Percentiles rank a stretch among this genome's conserved stretches.
Evolutionary conservation across 2,888 invertebrate species (phyloP).

Genomic region (Minunthozetes semirufus): DNA sequence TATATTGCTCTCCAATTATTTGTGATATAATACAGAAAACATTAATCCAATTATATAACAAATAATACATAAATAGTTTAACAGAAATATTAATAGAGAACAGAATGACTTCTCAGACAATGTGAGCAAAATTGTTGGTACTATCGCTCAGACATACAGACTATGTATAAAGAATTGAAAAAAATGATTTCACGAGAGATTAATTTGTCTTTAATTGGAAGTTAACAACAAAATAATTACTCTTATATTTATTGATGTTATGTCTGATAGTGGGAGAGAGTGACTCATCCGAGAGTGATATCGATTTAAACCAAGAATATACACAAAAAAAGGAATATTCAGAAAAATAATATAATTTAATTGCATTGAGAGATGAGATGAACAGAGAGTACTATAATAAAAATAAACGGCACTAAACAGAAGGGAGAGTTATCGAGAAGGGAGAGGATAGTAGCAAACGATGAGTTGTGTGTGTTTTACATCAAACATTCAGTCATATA

Average conservation of each 20-base stretch:
- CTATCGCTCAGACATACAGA: background rate
- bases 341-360: background rate
- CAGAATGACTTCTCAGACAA: background rate
- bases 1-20: slow-evolving; percentile 16
- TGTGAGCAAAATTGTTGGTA: background rate
- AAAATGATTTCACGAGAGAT: background rate
- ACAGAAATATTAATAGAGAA: background rate
- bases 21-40: slow-evolving; percentile 16
- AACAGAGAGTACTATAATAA: background rate
- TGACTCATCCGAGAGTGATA: background rate
- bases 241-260: background rate
- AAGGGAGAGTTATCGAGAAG: background rate
- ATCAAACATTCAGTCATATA: slow-evolving; percentile 13
- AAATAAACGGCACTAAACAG: background rate
- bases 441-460: background rate
- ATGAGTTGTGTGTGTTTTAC: slow-evolving; percentile 13
- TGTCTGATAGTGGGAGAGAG: background rate
- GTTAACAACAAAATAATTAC: background rate
- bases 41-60: background rate
- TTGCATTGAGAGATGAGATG: background rate
- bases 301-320: background rate
- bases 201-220: slow-evolving; percentile 1
- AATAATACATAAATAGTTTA: slow-evolving; percentile 2
- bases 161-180: background rate
- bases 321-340: background rate